Base-by-base conservation (phyloP, 2,888 invertebrate genomes). In the Osmoderma eremita region DNA sequence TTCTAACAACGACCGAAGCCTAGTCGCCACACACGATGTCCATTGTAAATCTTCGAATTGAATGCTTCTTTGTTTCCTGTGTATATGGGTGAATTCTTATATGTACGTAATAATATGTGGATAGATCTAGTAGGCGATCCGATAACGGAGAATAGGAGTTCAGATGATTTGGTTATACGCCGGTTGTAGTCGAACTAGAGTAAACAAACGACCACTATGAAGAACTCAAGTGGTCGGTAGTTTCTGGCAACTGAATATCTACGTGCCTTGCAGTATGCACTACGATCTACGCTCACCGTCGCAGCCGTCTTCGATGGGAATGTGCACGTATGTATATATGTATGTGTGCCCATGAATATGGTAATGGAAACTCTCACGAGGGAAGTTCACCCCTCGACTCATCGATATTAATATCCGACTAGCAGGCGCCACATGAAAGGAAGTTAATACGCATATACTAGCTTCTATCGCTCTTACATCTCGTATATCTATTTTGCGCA, bases 331-430 rank as follows among this genome's bases (percentile, higher is more conserved):
- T 30, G 30, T 3, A 30, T n/a, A 18, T 49, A 17, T 53, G 18
- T 8, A 36, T 15, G 36, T n/a, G 69, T 72, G 71, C 72, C 69
- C 75, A 78, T 77, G 78, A 78, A 78, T 78, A 78, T 78, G 78
- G 75, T 78, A 78, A 78, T 78, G 58, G 67, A 65, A 54, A 48
- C 48, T 39, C 54, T 20, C 67, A 65, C 48, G 63, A 65, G 70
- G 69, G 73, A 74, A 70, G 71, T 71, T 66, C 36, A 61, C 63
- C 70, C 72, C 38, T 67, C 65, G 58, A 65, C 64, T 68, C 67
- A 69, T 69, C 68, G 72, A 72, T 67, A 69, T 71, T 70, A 71
- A 71, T 70, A 70, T 70, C 70, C 58, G 70, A 68, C 67, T 65
- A 30, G 41, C 38, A 49, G 70, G 65, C 67, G 70, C 70, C 70